Conservation (phyloP, 1,140 invertebrate species). For the Drosophila eugracilis region DNA sequence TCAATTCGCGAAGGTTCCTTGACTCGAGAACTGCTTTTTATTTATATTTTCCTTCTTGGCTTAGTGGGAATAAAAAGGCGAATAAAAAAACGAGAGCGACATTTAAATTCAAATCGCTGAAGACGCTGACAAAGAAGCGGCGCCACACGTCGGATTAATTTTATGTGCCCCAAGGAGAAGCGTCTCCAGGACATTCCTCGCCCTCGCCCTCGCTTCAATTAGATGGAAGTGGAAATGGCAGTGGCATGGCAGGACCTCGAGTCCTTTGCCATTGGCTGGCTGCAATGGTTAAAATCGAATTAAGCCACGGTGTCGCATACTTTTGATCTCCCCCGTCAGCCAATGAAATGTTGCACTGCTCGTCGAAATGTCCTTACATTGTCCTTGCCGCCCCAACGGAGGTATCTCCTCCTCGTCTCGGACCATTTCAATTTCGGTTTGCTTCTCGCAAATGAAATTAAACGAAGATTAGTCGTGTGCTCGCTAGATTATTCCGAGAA, state of each 20-base stretch:
- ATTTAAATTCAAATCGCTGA: conserved; percentile 82
- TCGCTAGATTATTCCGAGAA: conserved; percentile 81
- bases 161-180: conserved; percentile 66
- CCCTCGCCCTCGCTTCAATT: conserved; percentile 63
- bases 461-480: conserved; percentile 83
- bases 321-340: conserved; percentile 80
- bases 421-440: conserved; percentile 69
- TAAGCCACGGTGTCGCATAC: conserved; percentile 83
- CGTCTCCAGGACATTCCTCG: conserved; percentile 29
- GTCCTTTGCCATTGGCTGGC: conserved; percentile 70
- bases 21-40: conserved; percentile 37
- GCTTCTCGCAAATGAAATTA: conserved; percentile 80
- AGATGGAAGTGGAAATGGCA: conserved; percentile 26
- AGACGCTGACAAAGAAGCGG: conserved; percentile 76
- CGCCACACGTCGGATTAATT: conserved; percentile 83
- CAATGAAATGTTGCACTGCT: conserved; percentile 78
- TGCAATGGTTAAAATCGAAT: conserved; percentile 83
- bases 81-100: conserved; percentile 58
- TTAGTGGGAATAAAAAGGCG: conserved; percentile 52
- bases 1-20: conserved; percentile 79
- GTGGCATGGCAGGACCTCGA: conserved; percentile 17
- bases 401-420: conserved; percentile 16
- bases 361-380: conserved; percentile 76
- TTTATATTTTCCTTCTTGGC: conserved; percentile 46
- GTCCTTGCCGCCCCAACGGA: conserved; percentile 68